Evolutionary conservation across 2,888 invertebrate genomes (phyloP), one percentile per base, ranked within the genome.

Genomic region (Brassicogethes aeneus): DNA sequence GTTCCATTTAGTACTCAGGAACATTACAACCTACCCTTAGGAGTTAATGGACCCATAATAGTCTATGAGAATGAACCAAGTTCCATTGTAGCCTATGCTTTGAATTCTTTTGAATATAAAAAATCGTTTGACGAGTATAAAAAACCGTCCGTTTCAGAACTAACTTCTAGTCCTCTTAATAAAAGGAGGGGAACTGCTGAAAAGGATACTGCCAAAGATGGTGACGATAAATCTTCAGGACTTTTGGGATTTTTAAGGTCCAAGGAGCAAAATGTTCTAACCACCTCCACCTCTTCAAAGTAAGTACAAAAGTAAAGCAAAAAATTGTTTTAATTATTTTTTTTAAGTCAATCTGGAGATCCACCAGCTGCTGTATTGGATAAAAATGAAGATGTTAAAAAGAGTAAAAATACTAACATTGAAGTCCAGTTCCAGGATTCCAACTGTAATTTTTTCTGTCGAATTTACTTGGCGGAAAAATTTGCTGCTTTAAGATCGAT

Each of bases 381-480:
- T 23, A 23, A 23, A 23, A 23, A 23, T 23, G 14, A 32, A 32
- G 66, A 66, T 40, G 39, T 51, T n/a, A 67, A 65, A 46, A 67
- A 65, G 41, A 51, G 52, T 15, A 51, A 64, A 52, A 60, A 61
- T 13, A 53, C 64, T 2, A 70, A 78, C 51, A 68, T 79, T 10
- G 75, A 77, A 41, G 65, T 79, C n/a, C 69, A 73, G 37, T 79
- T 79, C 51, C 72, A 75, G 45, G 85, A 86, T 5, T 65, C 70
- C 1, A 74, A 74, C 10, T 80, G 91, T 31, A 88, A 89, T 40
- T 89, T 96, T 54, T 86, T 85, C 52, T 96, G 96, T 57, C 80
- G 86, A 53, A 82, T 94, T 50, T 89, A 85, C 70, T 93, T 87
- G 71, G 94, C 95, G 17, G 82, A 87, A 40, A 87, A 93, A 66